Evolutionary conservation across 2,113 vertebrate genomes (phyloP).

Genomic region (Ceyx cyanopectus): DNA sequence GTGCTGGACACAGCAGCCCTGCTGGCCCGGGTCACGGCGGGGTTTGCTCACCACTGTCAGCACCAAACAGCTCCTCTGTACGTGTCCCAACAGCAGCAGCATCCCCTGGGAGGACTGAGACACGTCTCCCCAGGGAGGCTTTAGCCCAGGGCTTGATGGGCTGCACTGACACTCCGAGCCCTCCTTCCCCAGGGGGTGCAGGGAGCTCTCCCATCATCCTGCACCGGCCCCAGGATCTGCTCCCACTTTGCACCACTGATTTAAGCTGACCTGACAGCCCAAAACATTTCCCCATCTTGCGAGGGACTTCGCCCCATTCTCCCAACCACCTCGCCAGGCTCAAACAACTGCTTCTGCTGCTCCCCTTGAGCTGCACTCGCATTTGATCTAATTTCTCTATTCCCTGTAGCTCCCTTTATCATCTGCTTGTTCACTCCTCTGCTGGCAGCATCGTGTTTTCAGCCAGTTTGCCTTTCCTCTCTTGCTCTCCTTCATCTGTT

Average conservation of each 20-base stretch:
- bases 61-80: not conserved
- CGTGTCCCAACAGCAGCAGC: accelerated
- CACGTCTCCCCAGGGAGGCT: accelerated
- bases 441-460: not conserved
- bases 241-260: not conserved
- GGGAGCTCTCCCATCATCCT: not conserved
- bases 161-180: no score
- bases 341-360: not conserved
- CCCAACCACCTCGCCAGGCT: not conserved
- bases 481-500: not conserved
- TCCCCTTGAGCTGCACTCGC: not conserved
- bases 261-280: not conserved
- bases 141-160: accelerated
- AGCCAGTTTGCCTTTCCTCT: not conserved
- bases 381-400: not conserved
- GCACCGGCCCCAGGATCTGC: accelerated
- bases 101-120: not conserved
- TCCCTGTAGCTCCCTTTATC: not conserved
- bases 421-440: not conserved
- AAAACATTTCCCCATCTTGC: not conserved
- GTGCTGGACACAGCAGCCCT: accelerated
- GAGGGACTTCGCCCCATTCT: not conserved
- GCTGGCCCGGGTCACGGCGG: accelerated
- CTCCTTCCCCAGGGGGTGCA: accelerated
- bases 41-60: accelerated